Percentiles rank a stretch among this genome's conserved stretches.
Evolutionary conservation across 2,113 vertebrate species (phyloP).

Genomic region (Lethenteron reissneri): DNA sequence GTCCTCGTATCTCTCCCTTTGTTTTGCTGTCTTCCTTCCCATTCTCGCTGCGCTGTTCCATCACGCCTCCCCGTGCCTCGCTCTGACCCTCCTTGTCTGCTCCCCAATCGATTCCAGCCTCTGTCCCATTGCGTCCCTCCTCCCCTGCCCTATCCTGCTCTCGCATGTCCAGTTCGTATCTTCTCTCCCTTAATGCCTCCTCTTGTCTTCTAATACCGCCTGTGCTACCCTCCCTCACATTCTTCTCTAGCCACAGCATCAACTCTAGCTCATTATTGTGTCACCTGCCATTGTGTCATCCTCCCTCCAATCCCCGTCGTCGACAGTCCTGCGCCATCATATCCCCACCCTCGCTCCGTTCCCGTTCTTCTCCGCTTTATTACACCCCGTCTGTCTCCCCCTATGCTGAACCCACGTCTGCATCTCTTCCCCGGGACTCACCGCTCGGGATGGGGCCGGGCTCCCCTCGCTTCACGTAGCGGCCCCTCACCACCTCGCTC

Average conservation of each 20-base stretch:
- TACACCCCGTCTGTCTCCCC: background rate
- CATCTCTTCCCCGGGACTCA: background rate
- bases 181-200: background rate
- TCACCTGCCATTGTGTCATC: background rate
- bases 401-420: background rate
- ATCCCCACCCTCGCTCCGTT: background rate
- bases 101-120: background rate
- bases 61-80: background rate
- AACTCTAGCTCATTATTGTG: no score
- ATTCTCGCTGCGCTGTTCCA: background rate
- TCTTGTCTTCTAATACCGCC: background rate
- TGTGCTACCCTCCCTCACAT: background rate
- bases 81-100: background rate
- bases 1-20: background rate
- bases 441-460: no score
- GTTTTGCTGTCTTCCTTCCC: background rate
- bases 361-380: background rate
- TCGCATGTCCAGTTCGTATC: background rate
- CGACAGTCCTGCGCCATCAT: background rate
- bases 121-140: background rate
- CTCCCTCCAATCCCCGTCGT: background rate
- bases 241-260: no score
- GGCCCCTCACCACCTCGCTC: no score
- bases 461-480: no score
- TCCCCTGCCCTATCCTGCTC: background rate